Evolutionary conservation across 2,797 vertebrate species (phyloP), one percentile per base, ranked within the genome.

Genomic region (Brotula barbata): DNA sequence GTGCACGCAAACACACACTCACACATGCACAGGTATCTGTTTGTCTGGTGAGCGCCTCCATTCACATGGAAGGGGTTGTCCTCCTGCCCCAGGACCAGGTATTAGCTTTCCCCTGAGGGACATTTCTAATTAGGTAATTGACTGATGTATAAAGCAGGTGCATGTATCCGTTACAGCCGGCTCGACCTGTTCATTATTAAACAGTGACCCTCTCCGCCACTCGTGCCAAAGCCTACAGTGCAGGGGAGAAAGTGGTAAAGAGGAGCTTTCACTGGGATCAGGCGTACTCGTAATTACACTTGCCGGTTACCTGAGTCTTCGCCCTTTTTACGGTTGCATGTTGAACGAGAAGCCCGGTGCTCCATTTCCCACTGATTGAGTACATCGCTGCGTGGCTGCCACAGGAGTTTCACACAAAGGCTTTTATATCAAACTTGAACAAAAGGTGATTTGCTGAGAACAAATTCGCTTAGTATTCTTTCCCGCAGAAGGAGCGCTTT

Each of bases 71-170:
- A 81, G 73, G 81, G 77, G 81, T 79, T 83, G 87, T 82, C 84
- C 82, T 85, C 58, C 56, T 57, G 68, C 74, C 83, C 68, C 75
- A 74, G 79, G 80, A 80, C 70, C 56, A 85, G 78, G 89, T 90
- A 92, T 92, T 89, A 81, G 77, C 89, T 91, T 92, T 88, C 90
- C 85, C 90, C 90, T 77, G 82, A 86, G 90, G 90, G 91, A 91
- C 81, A 74, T 68, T 83, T 91, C 87, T 92, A 92, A 93, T 93
- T 92, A 93, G 89, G 88, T 91, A 91, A 93, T 91, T 92, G 92
- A 92, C 90, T 90, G 90, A 90, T 83, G 88, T 87, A 88, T 89
- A 89, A 88, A 91, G 91, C 91, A 93, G 92, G 90, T 93, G 91
- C 85, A 84, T 87, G 90, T 92, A 92, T 93, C 91, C 33, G 77